phyloP scores from a whole-genome alignment of 2,113 vertebrate genomes.

The Scolopax mira region DNA sequence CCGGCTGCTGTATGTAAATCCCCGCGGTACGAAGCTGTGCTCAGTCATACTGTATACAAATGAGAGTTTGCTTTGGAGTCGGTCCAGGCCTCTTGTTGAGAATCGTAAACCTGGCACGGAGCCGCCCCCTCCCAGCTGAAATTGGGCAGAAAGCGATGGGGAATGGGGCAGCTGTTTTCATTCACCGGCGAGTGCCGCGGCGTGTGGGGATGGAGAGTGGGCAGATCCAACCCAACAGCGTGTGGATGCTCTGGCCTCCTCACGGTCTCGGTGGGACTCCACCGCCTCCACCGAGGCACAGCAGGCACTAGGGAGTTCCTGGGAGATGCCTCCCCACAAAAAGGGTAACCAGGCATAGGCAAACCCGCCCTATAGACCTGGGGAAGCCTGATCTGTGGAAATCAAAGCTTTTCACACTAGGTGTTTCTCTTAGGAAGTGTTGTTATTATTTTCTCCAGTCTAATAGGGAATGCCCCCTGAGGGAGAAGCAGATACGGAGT shows the following conservation, averaged over 20 bases:
- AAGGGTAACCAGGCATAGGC: accelerated
- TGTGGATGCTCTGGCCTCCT: neutral
- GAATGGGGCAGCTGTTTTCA: neutral
- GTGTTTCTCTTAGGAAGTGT: neutral
- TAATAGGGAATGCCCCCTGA: neutral
- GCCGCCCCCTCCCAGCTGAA: neutral
- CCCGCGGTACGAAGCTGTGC: neutral
- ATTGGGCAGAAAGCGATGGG: neutral
- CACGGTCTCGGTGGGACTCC: neutral
- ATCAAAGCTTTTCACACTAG: neutral
- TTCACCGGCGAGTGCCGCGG: neutral
- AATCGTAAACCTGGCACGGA: neutral
- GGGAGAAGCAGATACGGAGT: neutral
- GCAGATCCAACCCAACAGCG: neutral
- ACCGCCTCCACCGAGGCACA: neutral
- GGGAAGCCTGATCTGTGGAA: neutral
- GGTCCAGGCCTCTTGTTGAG: neutral
- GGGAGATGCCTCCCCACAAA: neutral
- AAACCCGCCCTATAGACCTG: neutral
- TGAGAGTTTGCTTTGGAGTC: slow-evolving; percentile 18
- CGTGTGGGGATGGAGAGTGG: neutral
- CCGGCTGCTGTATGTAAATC: neutral
- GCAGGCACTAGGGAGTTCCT: neutral
- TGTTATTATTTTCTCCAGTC: neutral
- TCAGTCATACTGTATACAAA: neutral